Base-by-base conservation (phyloP, 2,888 invertebrate species). In the Frankliniella intonsa region DNA sequence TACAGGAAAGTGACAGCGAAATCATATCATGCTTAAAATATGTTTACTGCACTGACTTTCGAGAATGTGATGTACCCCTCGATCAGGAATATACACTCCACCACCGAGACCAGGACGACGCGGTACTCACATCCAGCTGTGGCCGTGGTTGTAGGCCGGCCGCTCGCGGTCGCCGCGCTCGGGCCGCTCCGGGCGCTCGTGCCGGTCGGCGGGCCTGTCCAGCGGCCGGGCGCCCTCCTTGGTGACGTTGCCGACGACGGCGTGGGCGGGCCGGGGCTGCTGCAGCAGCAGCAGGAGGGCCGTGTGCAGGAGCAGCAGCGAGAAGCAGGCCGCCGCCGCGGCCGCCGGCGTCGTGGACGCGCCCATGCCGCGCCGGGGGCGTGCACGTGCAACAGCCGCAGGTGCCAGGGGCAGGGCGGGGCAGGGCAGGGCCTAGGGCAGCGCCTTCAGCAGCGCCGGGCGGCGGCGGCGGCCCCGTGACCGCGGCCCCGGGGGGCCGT, bases 131-230 rank as follows among this genome's bases (percentile, higher is more conserved):
- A 76, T 76, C 69, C 69, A 76, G 69, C 69, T 76, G 69, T 76
- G 69, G 69, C 69, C 69, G 69, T 76, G 69, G 25, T 76, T 76
- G 69, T 76, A 76, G 69, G 69, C 69, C 25, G 69, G n/a, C 69
- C 69, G 22, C 25, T 76, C 69, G 22, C 25, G 22, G 69, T 22
- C 22, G 22, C 25, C 69, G 69, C 69, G 69, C 22, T 69, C 69
- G 22, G 22, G 69, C 22, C 25, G 69, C 69, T 22, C 22, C 11
- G 25, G 69, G 7, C 69, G 69, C 25, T 76, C 69, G 25, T 19
- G 69, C 69, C 69, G 69, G n/a, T 69, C 65, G 19, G n/a, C 19
- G 19, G 65, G 19, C 69, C 69, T n/a, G 69, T 69, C 69, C 69
- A 76, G 69, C 69, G 69, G 69, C 25, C 69, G 69, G 0, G 69